Conservation (phyloP, 2,113 vertebrate genomes). For the Nycticorax nycticorax region DNA sequence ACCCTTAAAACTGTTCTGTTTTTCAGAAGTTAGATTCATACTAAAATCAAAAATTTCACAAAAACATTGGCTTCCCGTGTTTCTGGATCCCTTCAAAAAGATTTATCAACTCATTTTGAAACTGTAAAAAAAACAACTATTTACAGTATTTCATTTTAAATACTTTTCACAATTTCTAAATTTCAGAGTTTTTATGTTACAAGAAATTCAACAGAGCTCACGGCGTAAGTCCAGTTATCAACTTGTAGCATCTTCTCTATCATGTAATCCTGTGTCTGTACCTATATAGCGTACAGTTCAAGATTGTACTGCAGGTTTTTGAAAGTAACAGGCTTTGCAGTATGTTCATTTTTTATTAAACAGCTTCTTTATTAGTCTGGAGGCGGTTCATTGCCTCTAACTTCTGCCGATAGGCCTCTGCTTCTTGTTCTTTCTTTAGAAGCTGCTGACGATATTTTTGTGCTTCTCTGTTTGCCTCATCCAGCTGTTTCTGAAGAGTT, state of each 20-base stretch:
- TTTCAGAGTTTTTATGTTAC: conserved; percentile 80
- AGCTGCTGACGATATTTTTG: conserved; percentile 89
- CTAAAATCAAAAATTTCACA: conserved; percentile 80
- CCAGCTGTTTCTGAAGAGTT: conserved; percentile 88
- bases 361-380: conserved; percentile 85
- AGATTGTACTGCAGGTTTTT: conserved; percentile 69
- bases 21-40: conserved; percentile 78
- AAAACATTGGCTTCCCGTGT: conserved; percentile 76
- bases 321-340: conserved; percentile 64
- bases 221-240: conserved; percentile 76
- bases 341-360: conserved; percentile 68
- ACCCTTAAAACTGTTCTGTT: conserved; percentile 82
- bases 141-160: conserved; percentile 86
- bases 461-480: conserved; percentile 88
- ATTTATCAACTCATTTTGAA: conserved; percentile 81
- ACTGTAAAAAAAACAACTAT: conserved; percentile 83
- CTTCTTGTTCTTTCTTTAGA: conserved; percentile 88
- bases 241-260: conserved; percentile 66
- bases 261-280: conserved; percentile 61
- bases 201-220: conserved; percentile 76
- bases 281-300: conserved; percentile 67
- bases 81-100: conserved; percentile 80
- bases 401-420: conserved; percentile 87
- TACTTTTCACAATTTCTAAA: conserved; percentile 82
- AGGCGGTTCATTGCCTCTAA: conserved; percentile 87